phyloP scores from a whole-genome alignment of 1,140 invertebrate genomes.

The Drusus annulatus region DNA sequence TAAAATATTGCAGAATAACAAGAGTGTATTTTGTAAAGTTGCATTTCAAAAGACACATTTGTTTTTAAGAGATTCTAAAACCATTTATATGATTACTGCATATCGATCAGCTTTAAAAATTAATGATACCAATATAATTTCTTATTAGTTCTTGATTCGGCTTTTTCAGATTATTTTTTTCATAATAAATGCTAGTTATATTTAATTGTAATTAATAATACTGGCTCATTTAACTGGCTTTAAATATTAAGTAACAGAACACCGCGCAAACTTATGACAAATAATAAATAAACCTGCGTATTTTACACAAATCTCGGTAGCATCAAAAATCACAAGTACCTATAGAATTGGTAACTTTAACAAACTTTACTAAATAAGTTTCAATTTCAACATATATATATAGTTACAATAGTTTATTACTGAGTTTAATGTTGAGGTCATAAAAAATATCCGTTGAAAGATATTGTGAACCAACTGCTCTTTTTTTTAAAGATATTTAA shows the following conservation, averaged over 20 bases:
- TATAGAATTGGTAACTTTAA: background rate
- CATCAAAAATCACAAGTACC: background rate
- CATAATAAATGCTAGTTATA: background rate
- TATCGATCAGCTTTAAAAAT: background rate
- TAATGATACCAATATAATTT: too few species aligned
- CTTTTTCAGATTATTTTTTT: background rate
- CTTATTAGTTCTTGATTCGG: too few species aligned
- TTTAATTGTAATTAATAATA: background rate
- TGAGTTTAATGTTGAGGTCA: too few species aligned
- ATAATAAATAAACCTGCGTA: conserved; percentile 1
- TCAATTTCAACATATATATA: too few species aligned
- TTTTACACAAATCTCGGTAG: background rate
- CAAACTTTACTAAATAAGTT: background rate
- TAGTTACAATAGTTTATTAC: too few species aligned
- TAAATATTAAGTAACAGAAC: background rate
- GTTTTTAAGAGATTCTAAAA: background rate
- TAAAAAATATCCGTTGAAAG: background rate
- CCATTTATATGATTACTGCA: too few species aligned
- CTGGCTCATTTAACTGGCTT: conserved; percentile 12
- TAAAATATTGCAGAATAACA: background rate
- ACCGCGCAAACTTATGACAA: background rate
- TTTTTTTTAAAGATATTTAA: background rate
- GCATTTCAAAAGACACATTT: background rate
- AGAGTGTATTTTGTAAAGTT: background rate
- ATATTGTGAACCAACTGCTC: background rate